Base-by-base conservation (phyloP, 2,888 invertebrate species). In the Cheiracanthium punctorium region DNA sequence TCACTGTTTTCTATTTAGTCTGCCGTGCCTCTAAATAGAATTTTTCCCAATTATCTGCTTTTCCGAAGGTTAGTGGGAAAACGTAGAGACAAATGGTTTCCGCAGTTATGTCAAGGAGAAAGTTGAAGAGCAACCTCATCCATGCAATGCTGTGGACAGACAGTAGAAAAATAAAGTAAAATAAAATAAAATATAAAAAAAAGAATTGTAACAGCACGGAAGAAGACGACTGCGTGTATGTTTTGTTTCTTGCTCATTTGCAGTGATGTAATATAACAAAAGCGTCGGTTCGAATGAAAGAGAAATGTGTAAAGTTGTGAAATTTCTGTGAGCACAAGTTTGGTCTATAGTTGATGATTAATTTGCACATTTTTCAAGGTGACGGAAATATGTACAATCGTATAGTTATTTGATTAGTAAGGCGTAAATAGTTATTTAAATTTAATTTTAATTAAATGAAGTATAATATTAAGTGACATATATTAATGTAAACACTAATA, bases 41-140 rank as follows among this genome's bases (percentile, higher is more conserved):
- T 58, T 58, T 58, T 58, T 58, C 58, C 58, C 58, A 58, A 58
- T 58, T 58, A 58, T 58, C 24, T 24, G 58, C 24, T 5, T 58
- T 17, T 17, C n/a, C n/a, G 48, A 30, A 28, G n/a, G 72, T 72
- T 58, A 69, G 48, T 69, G 48, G 30, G n/a, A 77, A n/a, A 69
- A 33, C 28, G 14, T 33, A 65, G 37, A 48, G 69, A 69, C 69
- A 74, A 67, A 81, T 29, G 41, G 33, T 48, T 74, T 81, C 73
- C 80, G 74, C n/a, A 33, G 41, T n/a, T 20, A 24, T 67, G 67
- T 72, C 71, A 65, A 80, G 73, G 52, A n/a, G 8, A 58, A 32
- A 29, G 24, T 20, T 24, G 30, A 37, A 28, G 20, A 30, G n/a
- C 71, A 80, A 33, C 80, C 72, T 80, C 72, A 72, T 41, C 37